Conservation (phyloP, 2,113 vertebrate species). For the Dicrurus megarhynchus region DNA sequence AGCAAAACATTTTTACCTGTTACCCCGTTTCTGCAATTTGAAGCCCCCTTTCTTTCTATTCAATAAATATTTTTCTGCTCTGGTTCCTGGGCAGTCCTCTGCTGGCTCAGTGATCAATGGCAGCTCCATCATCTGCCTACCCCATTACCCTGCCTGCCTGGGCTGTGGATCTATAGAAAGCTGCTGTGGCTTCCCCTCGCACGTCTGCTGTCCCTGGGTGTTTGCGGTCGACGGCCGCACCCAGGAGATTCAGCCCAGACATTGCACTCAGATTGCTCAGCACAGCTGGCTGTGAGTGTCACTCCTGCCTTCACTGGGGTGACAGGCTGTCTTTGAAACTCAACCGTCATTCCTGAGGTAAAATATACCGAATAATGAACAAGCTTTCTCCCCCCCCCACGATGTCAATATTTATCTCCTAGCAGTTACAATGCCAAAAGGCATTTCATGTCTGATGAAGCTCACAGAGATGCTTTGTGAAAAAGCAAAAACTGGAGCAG, state of each 20-base stretch:
- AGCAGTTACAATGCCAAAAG: background rate
- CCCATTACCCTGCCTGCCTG: background rate
- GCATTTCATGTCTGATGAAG: background rate
- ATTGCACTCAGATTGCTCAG: background rate
- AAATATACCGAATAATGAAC: background rate
- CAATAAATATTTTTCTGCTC: background rate
- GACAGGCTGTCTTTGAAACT: background rate
- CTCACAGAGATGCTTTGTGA: background rate
- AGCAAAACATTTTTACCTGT: background rate
- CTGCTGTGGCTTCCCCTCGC: background rate
- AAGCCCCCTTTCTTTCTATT: background rate
- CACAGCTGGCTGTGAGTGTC: background rate
- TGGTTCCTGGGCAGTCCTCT: background rate
- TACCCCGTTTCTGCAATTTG: background rate
- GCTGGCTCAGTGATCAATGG: background rate
- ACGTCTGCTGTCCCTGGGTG: background rate
- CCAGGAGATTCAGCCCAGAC: background rate
- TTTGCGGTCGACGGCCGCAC: fast-evolving
- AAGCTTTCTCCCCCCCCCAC: fast-evolving
- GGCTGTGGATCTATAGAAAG: background rate
- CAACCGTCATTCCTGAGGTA: background rate
- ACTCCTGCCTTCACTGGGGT: background rate
- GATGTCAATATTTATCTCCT: background rate
- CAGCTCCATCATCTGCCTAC: background rate
- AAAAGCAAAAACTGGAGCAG: background rate